A percentile compares a stretch with the other conserved stretches of the same genome.
These are phyloP conservation scores for Hystrix brachyura DNA, from an alignment of 2,113 vertebrate species.

Conservation along the genomic window DNA sequence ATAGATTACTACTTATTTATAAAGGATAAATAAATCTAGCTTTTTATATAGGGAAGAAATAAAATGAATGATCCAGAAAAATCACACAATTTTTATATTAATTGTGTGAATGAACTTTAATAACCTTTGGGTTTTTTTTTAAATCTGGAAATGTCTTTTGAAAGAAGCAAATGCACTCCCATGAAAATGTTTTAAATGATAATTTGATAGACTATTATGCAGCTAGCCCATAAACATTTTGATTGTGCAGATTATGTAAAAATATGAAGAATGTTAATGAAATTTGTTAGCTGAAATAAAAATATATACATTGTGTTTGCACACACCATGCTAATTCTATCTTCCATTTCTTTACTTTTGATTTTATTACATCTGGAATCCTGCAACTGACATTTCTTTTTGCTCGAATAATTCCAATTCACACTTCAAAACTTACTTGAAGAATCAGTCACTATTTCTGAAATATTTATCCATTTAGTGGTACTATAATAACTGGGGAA, in stretches of 20 bases:
- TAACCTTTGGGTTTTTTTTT: conserved; percentile 7
- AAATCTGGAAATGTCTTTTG: conserved; percentile 38
- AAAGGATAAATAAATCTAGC: background rate
- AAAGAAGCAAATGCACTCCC: conserved; percentile 25
- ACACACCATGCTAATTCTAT: conserved; percentile 53
- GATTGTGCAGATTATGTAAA: conserved; percentile 45
- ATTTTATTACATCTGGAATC: conserved; percentile 55
- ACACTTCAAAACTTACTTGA: conserved; percentile 15
- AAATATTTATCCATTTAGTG: conserved; percentile 7
- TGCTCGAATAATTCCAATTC: background rate
- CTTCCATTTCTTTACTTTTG: background rate
- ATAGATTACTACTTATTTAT: background rate
- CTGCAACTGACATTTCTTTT: background rate
- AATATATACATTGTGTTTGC: conserved; percentile 53
- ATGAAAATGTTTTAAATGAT: conserved; percentile 6
- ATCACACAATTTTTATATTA: background rate
- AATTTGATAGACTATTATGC: conserved; percentile 39
- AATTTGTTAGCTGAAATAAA: conserved; percentile 59
- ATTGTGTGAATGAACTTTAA: background rate
- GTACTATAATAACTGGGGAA: background rate
- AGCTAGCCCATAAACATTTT: background rate
- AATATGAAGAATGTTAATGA: conserved; percentile 64
- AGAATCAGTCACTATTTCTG: background rate
- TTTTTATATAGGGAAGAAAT: background rate
- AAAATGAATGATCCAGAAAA: background rate